These are phyloP conservation scores for Mythimna albipuncta DNA, from an alignment of 2,888 invertebrate genomes.

Conservation along the genomic window DNA sequence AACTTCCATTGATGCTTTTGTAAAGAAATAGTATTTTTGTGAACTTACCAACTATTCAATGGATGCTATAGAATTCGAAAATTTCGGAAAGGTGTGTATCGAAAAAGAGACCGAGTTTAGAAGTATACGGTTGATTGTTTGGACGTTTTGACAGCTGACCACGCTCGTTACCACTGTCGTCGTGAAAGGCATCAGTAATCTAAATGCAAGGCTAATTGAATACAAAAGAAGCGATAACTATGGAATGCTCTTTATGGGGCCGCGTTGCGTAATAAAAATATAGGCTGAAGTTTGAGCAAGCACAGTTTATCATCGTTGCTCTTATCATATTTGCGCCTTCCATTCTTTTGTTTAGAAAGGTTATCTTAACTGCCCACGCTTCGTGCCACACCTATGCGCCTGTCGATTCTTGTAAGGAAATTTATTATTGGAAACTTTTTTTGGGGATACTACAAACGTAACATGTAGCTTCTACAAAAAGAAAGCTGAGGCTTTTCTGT, in stretches of 20 bases:
- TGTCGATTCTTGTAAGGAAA: conserved; percentile 31
- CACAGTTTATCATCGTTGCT: conserved; percentile 61
- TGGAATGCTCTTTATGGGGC: conserved; percentile 85
- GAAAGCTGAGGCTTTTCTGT: not conserved
- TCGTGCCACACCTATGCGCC: conserved; percentile 63
- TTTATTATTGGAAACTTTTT: not conserved
- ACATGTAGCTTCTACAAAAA: not conserved
- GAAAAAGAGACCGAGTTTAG: conserved; percentile 62
- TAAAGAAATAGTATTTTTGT: not conserved
- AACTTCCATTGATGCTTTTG: conserved; percentile 66
- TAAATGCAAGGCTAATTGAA: conserved; percentile 90
- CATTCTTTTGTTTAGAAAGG: conserved; percentile 73
- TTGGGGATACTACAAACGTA: not conserved
- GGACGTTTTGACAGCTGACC: conserved; percentile 91
- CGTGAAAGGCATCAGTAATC: conserved; percentile 89
- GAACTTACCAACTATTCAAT: conserved; percentile 49
- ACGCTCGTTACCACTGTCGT: conserved; percentile 89
- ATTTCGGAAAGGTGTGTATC: conserved; percentile 50
- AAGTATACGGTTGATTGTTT: conserved; percentile 85
- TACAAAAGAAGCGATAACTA: conserved; percentile 88
- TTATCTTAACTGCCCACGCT: conserved; percentile 66
- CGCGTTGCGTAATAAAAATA: conserved; percentile 77
- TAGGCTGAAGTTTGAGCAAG: conserved; percentile 68
- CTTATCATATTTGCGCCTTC: conserved; percentile 75
- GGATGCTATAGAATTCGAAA: conserved; percentile 47